These are phyloP conservation scores for Sanderia malayensis DNA, from an alignment of 30 jellyfish, hydroid and myxozoan genomes.

Conservation along the genomic window DNA sequence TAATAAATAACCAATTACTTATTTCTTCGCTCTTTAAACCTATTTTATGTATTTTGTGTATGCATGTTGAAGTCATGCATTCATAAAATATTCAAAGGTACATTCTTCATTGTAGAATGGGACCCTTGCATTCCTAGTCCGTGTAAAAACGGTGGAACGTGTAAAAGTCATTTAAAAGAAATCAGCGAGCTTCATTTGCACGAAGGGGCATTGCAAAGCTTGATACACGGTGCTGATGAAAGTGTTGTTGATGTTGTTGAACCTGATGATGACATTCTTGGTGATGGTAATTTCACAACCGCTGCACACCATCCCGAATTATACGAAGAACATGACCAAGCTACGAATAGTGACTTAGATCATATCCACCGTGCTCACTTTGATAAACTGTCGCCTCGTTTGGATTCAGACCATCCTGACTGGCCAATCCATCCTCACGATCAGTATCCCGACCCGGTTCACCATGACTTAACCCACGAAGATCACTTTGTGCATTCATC, in stretches of 20 bases:
- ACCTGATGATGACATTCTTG: slow-evolving; percentile 58
- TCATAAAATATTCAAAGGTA: too few relatives aligned
- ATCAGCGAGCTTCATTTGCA: slow-evolving; percentile 59
- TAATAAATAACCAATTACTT: too few relatives aligned
- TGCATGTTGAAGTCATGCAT: too few relatives aligned
- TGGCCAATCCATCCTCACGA: neutral
- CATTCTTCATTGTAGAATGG: slow-evolving; percentile 59
- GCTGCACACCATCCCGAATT: slow-evolving; percentile 49
- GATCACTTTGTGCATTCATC: neutral
- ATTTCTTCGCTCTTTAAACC: too few relatives aligned
- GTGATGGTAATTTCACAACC: slow-evolving; percentile 20
- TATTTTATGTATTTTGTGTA: too few relatives aligned
- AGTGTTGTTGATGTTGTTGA: slow-evolving; percentile 85
- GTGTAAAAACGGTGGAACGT: slow-evolving; percentile 81
- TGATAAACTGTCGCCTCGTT: neutral
- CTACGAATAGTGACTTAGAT: neutral
- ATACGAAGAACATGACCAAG: slow-evolving; percentile 59
- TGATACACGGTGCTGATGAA: slow-evolving; percentile 68
- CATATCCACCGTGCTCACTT: slow-evolving; percentile 2
- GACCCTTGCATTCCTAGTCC: slow-evolving; percentile 92
- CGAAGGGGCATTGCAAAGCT: slow-evolving; percentile 54
- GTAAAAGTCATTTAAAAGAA: slow-evolving; percentile 74
- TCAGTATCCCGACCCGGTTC: neutral
- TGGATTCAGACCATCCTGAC: slow-evolving; percentile 2
- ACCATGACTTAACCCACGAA: neutral